Base-by-base conservation (phyloP, 2,113 vertebrate genomes). In the Nicator chloris region DNA sequence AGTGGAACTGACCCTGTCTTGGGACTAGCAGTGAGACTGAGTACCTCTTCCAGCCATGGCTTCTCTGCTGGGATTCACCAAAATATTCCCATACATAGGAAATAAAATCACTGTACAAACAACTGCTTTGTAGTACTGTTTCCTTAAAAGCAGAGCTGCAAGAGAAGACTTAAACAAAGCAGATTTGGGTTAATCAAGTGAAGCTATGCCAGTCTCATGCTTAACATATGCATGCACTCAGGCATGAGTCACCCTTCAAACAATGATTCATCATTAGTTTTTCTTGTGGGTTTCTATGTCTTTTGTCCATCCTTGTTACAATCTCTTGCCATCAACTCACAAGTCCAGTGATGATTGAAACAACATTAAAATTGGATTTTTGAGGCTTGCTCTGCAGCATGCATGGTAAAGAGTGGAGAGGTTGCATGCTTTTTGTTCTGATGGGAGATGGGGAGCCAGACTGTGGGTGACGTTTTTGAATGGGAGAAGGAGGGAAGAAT, bases 181-280 rank as follows among this genome's bases (percentile, higher is more conserved):
- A 93, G 80, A 95, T 96, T 81, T 90, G 73, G 79, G 92, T 97
- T 96, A 96, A 92, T 94, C 92, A 94, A 93, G 92, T 94, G 86
- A 92, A 93, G 86, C 49, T 96, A 86, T 69, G 82, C 49, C 80
- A 79, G 90, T 65, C 86, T 90, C 65, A 81, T 65, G 33, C 86
- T 86, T 95, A 92, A 96, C 92, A 95, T 90, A 90, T 28, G 86
- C 88, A 88, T 76, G 86, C 92, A 90, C 45, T 88, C 72, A 88
- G 76, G 69, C 94, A 82, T 96, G 96, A 96, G 90, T 96, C 95
- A 97, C 80, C 65, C 92, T 93, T 93, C 90, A 82, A 84, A 93
- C 5, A 35, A 61, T 94, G 94, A 96, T 92, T 96, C 88, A 92
- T 87, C 92, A 90, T 84, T 88, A 92, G 80, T 81, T 92, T 95